A percentile compares a stretch with the other conserved stretches of the same genome.
phyloP scores from a whole-genome alignment of 2,113 vertebrate species.

The Sylvia atricapilla region DNA sequence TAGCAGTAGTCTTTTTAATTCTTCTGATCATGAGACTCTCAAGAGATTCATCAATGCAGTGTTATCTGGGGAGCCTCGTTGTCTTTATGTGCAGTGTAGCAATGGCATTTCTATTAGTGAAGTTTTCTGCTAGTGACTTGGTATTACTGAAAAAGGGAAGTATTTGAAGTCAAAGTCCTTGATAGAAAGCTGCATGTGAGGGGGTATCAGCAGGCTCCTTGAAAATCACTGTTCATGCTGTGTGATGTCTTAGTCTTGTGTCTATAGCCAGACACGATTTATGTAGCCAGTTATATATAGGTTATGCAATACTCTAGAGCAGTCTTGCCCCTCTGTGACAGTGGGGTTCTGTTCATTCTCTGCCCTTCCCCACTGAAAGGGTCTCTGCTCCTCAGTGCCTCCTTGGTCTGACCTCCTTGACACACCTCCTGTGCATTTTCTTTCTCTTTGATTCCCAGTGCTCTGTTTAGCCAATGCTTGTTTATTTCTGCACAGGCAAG shows the following conservation, averaged over 20 bases:
- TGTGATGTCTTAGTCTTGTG: not conserved
- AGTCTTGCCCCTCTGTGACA: fast-evolving
- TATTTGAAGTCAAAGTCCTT: not conserved
- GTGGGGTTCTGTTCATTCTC: not conserved
- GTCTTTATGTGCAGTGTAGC: not conserved
- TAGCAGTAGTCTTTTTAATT: not conserved
- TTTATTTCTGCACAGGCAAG: not conserved
- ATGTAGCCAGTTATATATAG: not conserved
- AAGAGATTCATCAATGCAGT: not conserved
- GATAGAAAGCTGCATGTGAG: not conserved
- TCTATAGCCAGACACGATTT: not conserved
- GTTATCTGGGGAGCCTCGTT: not conserved
- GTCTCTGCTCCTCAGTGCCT: not conserved
- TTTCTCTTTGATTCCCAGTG: not conserved
- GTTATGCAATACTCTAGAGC: not conserved
- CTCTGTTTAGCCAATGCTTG: not conserved
- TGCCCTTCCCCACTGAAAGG: not conserved
- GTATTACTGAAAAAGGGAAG: not conserved
- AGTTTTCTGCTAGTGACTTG: not conserved
- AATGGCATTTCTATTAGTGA: not conserved
- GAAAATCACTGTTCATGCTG: not conserved
- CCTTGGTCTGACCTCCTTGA: fast-evolving
- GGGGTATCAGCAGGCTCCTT: not conserved
- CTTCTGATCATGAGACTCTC: not conserved
- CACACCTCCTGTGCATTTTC: not conserved